Conservation (phyloP, 2,797 vertebrate genomes). For the Argya squamiceps region DNA sequence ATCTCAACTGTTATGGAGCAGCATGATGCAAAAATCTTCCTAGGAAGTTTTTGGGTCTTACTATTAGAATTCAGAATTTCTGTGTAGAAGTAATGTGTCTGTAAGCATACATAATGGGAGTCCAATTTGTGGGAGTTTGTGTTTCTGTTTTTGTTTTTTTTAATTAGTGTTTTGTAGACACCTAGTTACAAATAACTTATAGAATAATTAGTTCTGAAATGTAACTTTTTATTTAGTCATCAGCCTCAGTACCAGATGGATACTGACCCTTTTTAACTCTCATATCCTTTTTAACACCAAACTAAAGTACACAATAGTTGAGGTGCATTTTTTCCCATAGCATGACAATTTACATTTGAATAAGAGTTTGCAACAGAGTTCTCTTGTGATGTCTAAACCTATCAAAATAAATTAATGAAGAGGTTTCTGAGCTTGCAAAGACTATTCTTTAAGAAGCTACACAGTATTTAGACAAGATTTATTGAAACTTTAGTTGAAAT, state of each 20-base stretch:
- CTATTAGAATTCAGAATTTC: background rate
- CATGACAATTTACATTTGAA: background rate
- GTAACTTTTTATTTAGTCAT: background rate
- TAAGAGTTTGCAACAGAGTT: background rate
- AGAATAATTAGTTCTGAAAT: background rate
- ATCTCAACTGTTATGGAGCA: background rate
- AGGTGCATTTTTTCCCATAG: background rate
- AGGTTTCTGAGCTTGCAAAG: background rate
- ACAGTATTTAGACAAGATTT: background rate
- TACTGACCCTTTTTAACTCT: background rate
- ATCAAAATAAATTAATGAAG: background rate
- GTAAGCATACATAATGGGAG: background rate
- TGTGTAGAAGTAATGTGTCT: background rate
- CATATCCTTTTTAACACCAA: background rate
- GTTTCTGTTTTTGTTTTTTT: background rate
- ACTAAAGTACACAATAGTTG: background rate
- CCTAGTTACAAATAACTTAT: background rate
- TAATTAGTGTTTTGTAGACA: background rate
- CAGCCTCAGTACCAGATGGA: background rate
- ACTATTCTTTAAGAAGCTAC: background rate
- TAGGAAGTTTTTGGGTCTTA: background rate
- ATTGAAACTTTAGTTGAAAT: conserved; percentile 19
- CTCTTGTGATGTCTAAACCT: background rate
- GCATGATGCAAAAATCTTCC: background rate
- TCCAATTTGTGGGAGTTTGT: background rate